Evolutionary conservation across 2,113 vertebrate genomes (phyloP).

Genomic region (Leptodactylus fuscus): DNA sequence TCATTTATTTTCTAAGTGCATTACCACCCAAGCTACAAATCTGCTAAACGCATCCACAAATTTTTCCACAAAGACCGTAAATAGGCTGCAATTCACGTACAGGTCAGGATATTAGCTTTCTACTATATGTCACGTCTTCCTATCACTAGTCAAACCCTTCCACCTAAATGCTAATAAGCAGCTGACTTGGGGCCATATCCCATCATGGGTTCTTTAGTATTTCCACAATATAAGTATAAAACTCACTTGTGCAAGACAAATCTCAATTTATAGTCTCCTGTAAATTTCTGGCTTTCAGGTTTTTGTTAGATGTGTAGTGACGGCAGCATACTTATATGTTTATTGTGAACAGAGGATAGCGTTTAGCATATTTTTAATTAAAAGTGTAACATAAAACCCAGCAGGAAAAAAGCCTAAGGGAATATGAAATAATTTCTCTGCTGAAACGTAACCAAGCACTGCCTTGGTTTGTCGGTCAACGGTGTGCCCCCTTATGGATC

Average conservation of each 20-base stretch:
- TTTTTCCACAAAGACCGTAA: background rate
- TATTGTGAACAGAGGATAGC: background rate
- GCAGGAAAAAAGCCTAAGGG: slow-evolving; percentile 5
- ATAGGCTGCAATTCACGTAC: background rate
- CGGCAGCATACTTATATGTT: background rate
- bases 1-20: background rate
- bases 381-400: background rate
- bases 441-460: background rate
- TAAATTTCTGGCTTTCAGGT: background rate
- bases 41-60: background rate
- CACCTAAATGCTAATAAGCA: background rate
- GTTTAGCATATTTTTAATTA: background rate
- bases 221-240: too few species aligned
- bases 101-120: background rate
- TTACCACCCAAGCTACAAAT: slow-evolving; percentile 20
- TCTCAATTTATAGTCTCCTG: background rate
- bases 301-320: background rate
- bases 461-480: background rate
- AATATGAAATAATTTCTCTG: background rate
- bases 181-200: background rate
- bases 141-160: background rate
- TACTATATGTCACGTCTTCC: background rate
- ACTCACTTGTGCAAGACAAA: background rate
- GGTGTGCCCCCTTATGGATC: background rate
- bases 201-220: too few species aligned